Evolutionary conservation across 1,140 invertebrate genomes (phyloP).

Genomic region (Pantala flavescens): DNA sequence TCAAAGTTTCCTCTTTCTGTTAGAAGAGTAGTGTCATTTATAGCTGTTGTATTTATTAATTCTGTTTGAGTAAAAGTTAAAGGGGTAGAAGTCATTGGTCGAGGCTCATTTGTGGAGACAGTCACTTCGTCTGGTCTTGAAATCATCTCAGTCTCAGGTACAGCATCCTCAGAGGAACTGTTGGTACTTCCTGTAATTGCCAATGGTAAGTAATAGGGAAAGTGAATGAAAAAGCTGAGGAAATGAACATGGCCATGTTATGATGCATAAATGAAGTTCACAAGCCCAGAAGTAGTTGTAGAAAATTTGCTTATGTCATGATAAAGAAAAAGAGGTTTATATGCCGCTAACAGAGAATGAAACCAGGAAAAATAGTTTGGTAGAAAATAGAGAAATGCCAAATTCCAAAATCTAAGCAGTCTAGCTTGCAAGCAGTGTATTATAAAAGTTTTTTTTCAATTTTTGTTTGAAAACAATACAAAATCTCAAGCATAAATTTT

Average conservation of each 20-base stretch:
- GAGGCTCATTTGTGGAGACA: not conserved
- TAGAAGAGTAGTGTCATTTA: not conserved
- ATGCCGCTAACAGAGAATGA: no score
- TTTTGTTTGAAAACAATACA: no score
- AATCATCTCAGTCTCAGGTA: not conserved
- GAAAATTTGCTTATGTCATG: no score
- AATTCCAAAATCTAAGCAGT: no score
- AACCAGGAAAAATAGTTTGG: no score
- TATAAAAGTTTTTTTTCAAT: no score
- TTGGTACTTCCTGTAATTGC: constrained; percentile 1
- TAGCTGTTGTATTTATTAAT: not conserved
- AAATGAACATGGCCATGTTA: not conserved
- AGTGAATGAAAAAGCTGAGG: not conserved
- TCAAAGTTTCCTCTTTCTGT: not conserved
- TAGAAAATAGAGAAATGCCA: no score
- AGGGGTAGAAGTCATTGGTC: not conserved
- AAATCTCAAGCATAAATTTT: no score
- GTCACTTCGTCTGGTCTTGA: not conserved
- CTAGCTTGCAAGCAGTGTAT: no score
- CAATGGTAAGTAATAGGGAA: not conserved
- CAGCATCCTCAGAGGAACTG: not conserved
- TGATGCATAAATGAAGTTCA: not conserved
- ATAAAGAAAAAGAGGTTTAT: no score
- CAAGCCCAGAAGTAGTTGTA: not conserved
- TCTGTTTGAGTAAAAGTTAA: not conserved